These are phyloP conservation scores for Drosophila neocordata DNA, from an alignment of 1,140 invertebrate species.

Conservation along the genomic window DNA sequence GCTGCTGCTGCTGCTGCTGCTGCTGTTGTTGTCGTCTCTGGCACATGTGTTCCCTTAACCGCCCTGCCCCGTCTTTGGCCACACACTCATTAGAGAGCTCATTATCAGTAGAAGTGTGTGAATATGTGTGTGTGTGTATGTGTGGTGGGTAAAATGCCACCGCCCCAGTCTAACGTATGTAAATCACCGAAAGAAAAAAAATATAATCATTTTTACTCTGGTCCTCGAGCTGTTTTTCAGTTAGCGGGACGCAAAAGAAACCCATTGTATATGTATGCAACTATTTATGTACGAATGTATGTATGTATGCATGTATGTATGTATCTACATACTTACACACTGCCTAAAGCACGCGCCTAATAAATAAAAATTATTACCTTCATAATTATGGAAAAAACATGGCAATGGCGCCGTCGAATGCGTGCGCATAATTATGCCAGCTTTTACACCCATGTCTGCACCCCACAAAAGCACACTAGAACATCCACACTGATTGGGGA, in stretches of 20 bases:
- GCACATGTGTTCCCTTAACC: conserved; percentile 47
- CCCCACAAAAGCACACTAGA: conserved; percentile 35
- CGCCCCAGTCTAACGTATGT: conserved; percentile 39
- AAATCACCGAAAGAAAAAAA: conserved; percentile 56
- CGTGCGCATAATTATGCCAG: conserved; percentile 76
- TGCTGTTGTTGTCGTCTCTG: conserved; percentile 38
- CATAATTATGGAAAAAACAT: conserved; percentile 79
- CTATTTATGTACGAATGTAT: not conserved
- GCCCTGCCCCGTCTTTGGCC: conserved; percentile 2
- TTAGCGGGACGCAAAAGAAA: conserved; percentile 33
- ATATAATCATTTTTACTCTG: conserved; percentile 42
- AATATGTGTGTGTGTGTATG: too few species aligned
- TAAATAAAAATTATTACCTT: conserved; percentile 82
- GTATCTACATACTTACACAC: conserved; percentile 25
- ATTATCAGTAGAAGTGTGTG: conserved; percentile 72
- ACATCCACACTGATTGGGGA: conserved; percentile 55
- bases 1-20: conserved; percentile 45
- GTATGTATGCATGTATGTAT: not conserved
- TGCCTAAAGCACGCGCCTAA: conserved; percentile 78
- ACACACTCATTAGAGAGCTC: conserved; percentile 72
- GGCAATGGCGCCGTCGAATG: conserved; percentile 66
- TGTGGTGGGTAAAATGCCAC: conserved; percentile 38
- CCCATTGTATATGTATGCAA: conserved; percentile 26
- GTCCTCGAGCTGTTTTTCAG: conserved; percentile 33
- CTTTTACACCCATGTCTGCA: conserved; percentile 65